phyloP scores from a whole-genome alignment of 2,113 vertebrate genomes.

The Melanocharis versteri region DNA sequence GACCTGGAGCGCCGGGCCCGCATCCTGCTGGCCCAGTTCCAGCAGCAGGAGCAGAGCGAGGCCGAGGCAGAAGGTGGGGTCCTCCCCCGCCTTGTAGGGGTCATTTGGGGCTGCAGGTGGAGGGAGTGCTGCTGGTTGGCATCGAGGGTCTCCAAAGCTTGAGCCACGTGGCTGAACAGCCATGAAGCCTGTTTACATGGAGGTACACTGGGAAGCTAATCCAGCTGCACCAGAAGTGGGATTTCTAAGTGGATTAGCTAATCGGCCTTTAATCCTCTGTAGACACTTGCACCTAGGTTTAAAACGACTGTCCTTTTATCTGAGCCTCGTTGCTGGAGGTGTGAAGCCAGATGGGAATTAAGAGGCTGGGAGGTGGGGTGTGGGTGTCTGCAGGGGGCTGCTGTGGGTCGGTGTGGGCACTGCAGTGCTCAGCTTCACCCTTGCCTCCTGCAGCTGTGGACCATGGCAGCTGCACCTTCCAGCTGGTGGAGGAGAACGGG shows the following conservation, averaged over 20 bases:
- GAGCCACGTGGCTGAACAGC: accelerated
- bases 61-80: slow-evolving; percentile 79
- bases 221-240: background rate
- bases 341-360: background rate
- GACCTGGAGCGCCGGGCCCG: slow-evolving; percentile 92
- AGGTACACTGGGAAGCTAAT: background rate
- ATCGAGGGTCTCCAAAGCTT: background rate
- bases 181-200: background rate
- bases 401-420: accelerated
- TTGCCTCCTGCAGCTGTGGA: slow-evolving; percentile 56
- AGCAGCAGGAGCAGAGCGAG: slow-evolving; percentile 82
- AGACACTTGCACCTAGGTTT: background rate
- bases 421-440: background rate
- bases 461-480: slow-evolving; percentile 79
- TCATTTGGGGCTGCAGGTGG: background rate
- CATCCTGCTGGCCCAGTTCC: slow-evolving; percentile 91
- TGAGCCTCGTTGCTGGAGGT: background rate
- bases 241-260: background rate
- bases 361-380: background rate
- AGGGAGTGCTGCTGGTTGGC: background rate
- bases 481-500: slow-evolving; percentile 83
- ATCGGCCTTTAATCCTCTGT: slow-evolving; percentile 11
- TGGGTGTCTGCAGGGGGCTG: background rate
- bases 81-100: accelerated
- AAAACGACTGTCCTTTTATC: background rate